Percentiles rank a stretch among this genome's conserved stretches.
These are phyloP conservation scores for Tretioscincus oriximinensis DNA, from an alignment of 2,113 vertebrate species.

Conservation along the genomic window DNA sequence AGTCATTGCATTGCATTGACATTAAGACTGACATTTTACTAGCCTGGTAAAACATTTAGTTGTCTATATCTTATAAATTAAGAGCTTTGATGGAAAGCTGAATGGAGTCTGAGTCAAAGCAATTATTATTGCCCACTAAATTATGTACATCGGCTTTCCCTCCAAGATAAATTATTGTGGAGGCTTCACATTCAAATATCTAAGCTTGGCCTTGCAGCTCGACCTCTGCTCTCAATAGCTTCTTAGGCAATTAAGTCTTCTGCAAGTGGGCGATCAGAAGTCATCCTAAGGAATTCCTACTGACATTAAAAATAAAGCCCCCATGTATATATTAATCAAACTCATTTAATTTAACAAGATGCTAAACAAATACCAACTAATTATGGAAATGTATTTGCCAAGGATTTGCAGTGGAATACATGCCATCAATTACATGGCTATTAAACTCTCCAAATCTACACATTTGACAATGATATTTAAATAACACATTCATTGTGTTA, in stretches of 20 bases:
- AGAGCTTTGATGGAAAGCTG: neutral
- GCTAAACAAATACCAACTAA: slow-evolving; percentile 64
- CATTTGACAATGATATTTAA: slow-evolving; percentile 79
- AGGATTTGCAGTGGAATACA: slow-evolving; percentile 76
- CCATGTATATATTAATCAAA: slow-evolving; percentile 53
- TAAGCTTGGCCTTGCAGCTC: neutral
- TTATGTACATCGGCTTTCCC: neutral
- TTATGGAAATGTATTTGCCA: slow-evolving; percentile 65
- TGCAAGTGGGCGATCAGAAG: neutral
- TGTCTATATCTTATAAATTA: slow-evolving; percentile 5
- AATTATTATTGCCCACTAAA: slow-evolving; percentile 8
- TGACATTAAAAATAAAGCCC: slow-evolving; percentile 26
- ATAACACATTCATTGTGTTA: slow-evolving; percentile 55
- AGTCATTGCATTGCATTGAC: neutral
- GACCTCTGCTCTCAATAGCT: slow-evolving; percentile 20
- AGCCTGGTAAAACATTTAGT: slow-evolving; percentile 12
- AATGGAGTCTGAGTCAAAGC: slow-evolving; percentile 1
- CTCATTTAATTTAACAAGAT: slow-evolving; percentile 66
- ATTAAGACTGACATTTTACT: neutral
- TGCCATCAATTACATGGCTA: slow-evolving; percentile 69
- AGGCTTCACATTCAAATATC: neutral
- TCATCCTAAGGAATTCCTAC: slow-evolving; percentile 23
- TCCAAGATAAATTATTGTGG: neutral
- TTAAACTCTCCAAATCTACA: slow-evolving; percentile 71
- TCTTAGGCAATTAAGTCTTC: slow-evolving; percentile 22